phyloP scores from a whole-genome alignment of 2,888 invertebrate species.

The Cheilosia pagana region DNA sequence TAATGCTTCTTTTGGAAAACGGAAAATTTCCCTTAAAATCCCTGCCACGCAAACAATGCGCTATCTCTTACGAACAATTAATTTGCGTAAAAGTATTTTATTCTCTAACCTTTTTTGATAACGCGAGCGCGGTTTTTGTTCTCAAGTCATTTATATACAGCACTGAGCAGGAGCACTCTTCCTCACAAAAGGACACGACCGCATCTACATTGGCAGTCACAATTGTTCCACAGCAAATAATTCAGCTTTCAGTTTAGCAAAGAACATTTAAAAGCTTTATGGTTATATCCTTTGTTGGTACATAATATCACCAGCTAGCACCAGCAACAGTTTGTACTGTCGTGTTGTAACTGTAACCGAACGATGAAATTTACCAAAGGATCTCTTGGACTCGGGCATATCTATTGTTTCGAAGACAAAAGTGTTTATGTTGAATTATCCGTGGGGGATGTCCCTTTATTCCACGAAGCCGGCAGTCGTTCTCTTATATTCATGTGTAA shows the following conservation, averaged over 20 bases:
- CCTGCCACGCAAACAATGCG: background rate
- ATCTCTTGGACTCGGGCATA: constrained; percentile 36
- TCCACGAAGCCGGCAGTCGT: constrained; percentile 24
- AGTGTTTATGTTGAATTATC: constrained; percentile 73
- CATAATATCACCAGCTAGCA: constrained; percentile 4
- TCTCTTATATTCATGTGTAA: constrained; percentile 1
- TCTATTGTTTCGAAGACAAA: constrained; percentile 68
- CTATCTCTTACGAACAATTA: constrained; percentile 49
- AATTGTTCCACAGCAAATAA: constrained; percentile 65
- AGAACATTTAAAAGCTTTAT: constrained; percentile 71
- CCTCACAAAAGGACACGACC: constrained; percentile 12
- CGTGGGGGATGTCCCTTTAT: constrained; percentile 62
- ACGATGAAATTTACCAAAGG: constrained; percentile 41
- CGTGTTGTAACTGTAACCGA: constrained; percentile 29
- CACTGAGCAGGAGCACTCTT: constrained; percentile 10
- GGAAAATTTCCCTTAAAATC: constrained; percentile 4
- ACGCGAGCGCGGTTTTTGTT: constrained; percentile 42
- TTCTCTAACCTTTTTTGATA: constrained; percentile 59
- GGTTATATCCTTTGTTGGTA: constrained; percentile 56
- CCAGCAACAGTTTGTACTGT: constrained; percentile 60
- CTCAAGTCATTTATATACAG: constrained; percentile 13
- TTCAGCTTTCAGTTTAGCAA: constrained; percentile 40
- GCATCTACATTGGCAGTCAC: constrained; percentile 20
- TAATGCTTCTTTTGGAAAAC: constrained; percentile 6
- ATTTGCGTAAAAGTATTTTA: constrained; percentile 69